A percentile compares a stretch with the other conserved stretches of the same genome.
Conservation (phyloP, 2,888 invertebrate genomes). For the Caenorhabditis parvicauda region DNA sequence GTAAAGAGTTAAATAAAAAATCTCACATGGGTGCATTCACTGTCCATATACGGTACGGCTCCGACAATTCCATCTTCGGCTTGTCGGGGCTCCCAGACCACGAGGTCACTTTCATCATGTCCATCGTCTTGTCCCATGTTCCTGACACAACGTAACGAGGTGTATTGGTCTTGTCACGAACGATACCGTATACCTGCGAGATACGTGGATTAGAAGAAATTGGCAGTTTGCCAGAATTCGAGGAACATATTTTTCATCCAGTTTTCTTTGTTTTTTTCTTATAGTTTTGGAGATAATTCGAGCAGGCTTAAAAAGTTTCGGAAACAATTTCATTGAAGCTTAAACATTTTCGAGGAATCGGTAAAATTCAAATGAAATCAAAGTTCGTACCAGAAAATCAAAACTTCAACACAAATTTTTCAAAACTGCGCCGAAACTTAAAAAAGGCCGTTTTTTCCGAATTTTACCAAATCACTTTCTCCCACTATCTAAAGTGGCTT, state of each 20-base stretch:
- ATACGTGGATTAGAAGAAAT: no score
- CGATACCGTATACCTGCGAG: constrained; percentile 73
- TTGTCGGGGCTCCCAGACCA: constrained; percentile 67
- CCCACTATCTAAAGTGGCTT: neutral
- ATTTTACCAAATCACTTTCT: neutral
- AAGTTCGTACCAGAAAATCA: no score
- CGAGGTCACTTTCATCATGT: constrained; percentile 67
- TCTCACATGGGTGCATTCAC: constrained; percentile 71
- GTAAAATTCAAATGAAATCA: no score
- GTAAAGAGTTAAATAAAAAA: neutral
- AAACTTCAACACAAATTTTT: no score
- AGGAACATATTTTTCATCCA: no score
- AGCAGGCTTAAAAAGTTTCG: no score
- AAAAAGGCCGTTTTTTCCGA: neutral
- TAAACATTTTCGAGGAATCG: no score
- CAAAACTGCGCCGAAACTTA: no score
- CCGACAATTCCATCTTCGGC: constrained; percentile 77
- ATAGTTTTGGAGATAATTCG: no score
- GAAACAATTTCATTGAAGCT: no score
- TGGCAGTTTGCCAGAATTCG: no score
- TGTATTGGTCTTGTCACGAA: constrained; percentile 68
- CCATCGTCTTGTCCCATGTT: constrained; percentile 89
- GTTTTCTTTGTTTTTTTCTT: no score
- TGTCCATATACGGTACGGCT: constrained; percentile 81
- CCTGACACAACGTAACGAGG: constrained; percentile 75